Base-by-base conservation (phyloP, 1,140 invertebrate species). In the Diorhabda sublineata region DNA sequence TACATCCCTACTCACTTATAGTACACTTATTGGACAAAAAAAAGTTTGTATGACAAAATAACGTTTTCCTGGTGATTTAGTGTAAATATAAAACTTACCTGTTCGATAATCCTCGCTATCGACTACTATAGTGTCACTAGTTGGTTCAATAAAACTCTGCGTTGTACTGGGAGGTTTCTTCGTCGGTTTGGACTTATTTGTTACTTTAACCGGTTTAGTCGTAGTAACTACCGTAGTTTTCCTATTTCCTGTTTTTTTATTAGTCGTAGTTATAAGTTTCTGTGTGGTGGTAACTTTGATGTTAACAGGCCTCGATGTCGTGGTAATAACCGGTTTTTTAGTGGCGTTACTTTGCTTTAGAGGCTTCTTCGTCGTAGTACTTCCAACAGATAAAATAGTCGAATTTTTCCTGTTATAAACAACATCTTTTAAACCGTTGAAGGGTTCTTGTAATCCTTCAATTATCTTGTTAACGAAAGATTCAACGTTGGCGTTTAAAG, bases 401-500 rank as follows among this genome's bases (percentile, higher is more conserved):
- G 78, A 82, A 42, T 78, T 80, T 64, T 81, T 84, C 8, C 70
- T 77, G 58, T 74, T 77, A 45, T 79, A 77, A 4, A 93, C 88
- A 58, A 93, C 88, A 70, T 93, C 91, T 70, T 91, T 90, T 8
- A 93, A 76, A 63, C 90, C 90, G 70, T 92, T 87, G 76, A 94
- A 93, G 42, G 92, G 92, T 9, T 88, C 90, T 80, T 92, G 90
- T 2, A 94, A 81, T 26, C 91, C 92, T 70, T 91, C 87, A 5
- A 93, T 91, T 11, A 93, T 90, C 78, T 93, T 92, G 74, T 91
- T 89, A 0, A 94, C 92, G 76, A 94, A 90, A 0, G 87, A 84
- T 73, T 92, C 91, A 73, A 94, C 89, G 82, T 93, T 93, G 6
- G 90, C 87, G 68, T 91, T 89, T 6, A 93, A 79, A 61, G 87